Evolutionary conservation across 2,797 vertebrate genomes (phyloP).

Genomic region (Melanotaenia nigrans): DNA sequence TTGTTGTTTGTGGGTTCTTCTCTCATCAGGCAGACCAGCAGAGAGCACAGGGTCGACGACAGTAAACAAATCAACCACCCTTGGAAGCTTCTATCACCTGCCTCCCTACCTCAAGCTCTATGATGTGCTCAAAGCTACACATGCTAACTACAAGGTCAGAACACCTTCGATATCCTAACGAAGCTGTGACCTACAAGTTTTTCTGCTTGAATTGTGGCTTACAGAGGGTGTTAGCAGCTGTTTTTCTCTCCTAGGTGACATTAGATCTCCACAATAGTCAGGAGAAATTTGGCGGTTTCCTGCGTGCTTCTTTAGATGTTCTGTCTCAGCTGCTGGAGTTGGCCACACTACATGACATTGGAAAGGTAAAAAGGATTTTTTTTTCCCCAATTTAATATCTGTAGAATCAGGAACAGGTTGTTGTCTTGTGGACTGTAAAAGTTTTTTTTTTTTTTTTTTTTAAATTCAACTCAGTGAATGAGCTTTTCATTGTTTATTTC

Average conservation of each 20-base stretch:
- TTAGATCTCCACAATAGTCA: conserved; percentile 93
- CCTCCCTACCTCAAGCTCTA: conserved; percentile 96
- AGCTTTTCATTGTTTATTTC: neutral
- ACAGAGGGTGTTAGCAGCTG: neutral
- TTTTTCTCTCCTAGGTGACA: conserved; percentile 85
- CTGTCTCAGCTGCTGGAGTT: conserved; percentile 95
- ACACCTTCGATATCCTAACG: rapidly evolving
- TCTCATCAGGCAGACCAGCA: conserved; percentile 85
- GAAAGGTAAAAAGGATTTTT: conserved; percentile 84
- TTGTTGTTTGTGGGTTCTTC: neutral
- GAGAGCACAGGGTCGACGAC: conserved; percentile 85
- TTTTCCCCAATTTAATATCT: neutral
- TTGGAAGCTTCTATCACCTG: conserved; percentile 96
- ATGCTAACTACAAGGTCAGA: conserved; percentile 95
- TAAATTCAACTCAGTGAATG: neutral
- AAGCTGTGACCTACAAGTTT: neutral
- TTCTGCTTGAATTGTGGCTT: neutral
- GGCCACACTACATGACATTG: conserved; percentile 94
- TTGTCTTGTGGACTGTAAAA: no score
- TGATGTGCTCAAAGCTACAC: conserved; percentile 96
- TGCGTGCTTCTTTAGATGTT: conserved; percentile 92
- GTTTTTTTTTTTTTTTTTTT: neutral
- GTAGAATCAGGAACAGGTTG: neutral
- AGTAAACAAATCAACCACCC: conserved; percentile 89
- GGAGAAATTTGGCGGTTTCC: conserved; percentile 95